These are phyloP conservation scores for Callipepla californica DNA, from an alignment of 2,113 vertebrate genomes.

Conservation along the genomic window DNA sequence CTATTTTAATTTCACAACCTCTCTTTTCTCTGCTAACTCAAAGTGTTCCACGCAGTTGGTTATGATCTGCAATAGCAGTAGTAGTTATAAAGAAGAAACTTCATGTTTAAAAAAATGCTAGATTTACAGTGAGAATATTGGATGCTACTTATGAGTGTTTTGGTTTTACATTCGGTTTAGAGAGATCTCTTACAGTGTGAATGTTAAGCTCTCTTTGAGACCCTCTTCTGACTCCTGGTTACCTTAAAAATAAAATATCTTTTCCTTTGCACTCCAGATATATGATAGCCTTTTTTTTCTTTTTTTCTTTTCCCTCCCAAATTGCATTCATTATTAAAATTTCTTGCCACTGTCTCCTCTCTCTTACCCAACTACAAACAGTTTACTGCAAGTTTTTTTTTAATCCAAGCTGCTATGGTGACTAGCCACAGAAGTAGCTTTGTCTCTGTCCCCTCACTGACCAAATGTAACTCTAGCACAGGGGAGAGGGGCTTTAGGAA, in stretches of 20 bases:
- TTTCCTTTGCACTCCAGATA: background rate
- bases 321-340: background rate
- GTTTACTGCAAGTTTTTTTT: background rate
- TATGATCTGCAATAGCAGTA: conserved; percentile 43
- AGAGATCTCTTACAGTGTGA: background rate
- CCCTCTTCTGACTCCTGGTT: background rate
- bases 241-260: background rate
- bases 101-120: conserved; percentile 31
- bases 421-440: background rate
- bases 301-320: background rate
- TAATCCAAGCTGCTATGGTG: background rate
- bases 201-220: background rate
- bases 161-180: background rate
- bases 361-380: background rate
- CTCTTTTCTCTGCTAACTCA: conserved; percentile 24
- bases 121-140: conserved; percentile 38
- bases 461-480: background rate
- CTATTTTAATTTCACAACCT: conserved; percentile 10
- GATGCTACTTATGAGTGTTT: conserved; percentile 3
- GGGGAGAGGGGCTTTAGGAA: background rate
- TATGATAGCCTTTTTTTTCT: background rate
- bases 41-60: conserved; percentile 32
- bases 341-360: background rate
- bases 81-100: conserved; percentile 14
- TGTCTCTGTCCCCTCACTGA: background rate